Evolutionary conservation across 2,113 vertebrate species (phyloP), one percentile per base, ranked within the genome.

Genomic region (Engystomops pustulosus): DNA sequence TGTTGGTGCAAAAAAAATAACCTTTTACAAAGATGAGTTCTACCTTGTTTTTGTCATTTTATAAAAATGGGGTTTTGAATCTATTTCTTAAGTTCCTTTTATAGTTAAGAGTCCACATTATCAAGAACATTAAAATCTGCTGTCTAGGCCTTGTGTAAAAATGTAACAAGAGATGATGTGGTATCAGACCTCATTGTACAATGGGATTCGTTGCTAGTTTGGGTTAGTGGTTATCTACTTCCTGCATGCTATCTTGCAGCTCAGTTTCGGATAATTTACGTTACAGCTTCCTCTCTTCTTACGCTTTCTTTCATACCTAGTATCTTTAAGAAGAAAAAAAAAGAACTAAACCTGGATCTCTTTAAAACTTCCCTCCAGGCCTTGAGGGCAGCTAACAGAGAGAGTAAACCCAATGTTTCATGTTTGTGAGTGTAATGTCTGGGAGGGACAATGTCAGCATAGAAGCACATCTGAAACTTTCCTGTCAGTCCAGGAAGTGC

Each of bases 401-500:
- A 55, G 32, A 51, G 62, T 79, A 45, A 79, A 79, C 70, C 20
- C 15, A 41, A 65, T 38, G 12, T 27, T 49, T 68, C 18, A 68
- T 77, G 34, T 79, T 55, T 38, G 34, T 68, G 41, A 47, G 45
- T 36, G 36, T 34, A 27, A 51, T 53, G 81, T 85, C 83, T 85
- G 83, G 83, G 83, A 85, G 83, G 83, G 83, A 85, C 83, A 79
- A 23, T 70, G 30, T 55, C 47, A 85, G 83, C 51, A 47, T n/a
- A 20, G 51, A 83, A 47, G 62, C 45, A 75, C 41, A 27, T 82
- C 80, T 72, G 86, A 77, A 86, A 83, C 77, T 81, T 84, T 87
- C 74, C 49, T 34, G 44, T 58, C 34, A 85, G 32, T 65, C 65
- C 80, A 44, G 78, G 32, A 51, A 81, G 70, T 70, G 71, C 25